phyloP scores from a whole-genome alignment of 2,888 invertebrate species.

The Euphydryas editha region DNA sequence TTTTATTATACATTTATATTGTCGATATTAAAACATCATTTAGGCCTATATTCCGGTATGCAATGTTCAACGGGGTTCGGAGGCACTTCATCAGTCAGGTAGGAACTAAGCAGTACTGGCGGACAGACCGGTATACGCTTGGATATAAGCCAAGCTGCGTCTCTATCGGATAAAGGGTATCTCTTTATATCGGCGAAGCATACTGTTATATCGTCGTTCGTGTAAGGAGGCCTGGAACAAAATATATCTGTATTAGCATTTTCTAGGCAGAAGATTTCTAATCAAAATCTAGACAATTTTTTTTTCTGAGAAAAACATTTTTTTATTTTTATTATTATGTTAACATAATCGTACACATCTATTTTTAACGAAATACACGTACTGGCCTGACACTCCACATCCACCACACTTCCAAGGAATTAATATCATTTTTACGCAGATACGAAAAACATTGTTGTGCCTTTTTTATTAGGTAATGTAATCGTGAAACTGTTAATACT shows the following conservation, averaged over 20 bases:
- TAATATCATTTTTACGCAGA: too few species aligned
- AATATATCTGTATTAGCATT: not conserved
- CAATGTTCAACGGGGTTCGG: constrained; percentile 65
- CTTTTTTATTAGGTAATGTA: too few species aligned
- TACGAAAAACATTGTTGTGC: too few species aligned
- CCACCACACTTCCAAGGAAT: too few species aligned
- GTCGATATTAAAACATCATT: constrained; percentile 32
- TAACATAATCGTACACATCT: too few species aligned
- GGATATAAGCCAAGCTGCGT: constrained; percentile 81
- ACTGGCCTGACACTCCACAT: too few species aligned
- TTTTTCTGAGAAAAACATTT: too few species aligned
- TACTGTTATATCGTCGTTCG: constrained; percentile 85
- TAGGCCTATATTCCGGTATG: constrained; percentile 61
- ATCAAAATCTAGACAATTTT: too few species aligned
- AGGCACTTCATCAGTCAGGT: constrained; percentile 73
- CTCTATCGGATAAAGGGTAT: constrained; percentile 74
- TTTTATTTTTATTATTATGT: too few species aligned
- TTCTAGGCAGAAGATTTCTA: too few species aligned
- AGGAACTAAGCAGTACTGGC: constrained; percentile 85
- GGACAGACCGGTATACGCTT: constrained; percentile 85
- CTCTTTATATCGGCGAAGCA: constrained; percentile 87
- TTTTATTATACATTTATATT: constrained; percentile 16
- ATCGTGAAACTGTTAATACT: too few species aligned
- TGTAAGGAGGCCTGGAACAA: constrained; percentile 81
- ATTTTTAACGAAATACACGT: too few species aligned